phyloP scores from a whole-genome alignment of 2,113 vertebrate species.

The Epinephelus fuscoguttatus region DNA sequence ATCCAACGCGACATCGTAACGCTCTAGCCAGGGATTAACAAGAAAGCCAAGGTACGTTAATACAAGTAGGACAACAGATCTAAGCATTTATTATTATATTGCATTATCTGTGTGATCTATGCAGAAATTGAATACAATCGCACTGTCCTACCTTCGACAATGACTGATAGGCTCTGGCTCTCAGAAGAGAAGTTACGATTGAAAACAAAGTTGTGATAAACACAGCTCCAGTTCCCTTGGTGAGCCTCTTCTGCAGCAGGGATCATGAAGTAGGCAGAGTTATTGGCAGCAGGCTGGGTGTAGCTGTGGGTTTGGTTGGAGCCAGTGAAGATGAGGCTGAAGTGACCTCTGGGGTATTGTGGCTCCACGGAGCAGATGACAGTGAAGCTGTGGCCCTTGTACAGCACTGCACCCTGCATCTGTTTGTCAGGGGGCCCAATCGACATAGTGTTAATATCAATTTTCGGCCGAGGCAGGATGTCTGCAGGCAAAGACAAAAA shows the following conservation, averaged over 20 bases:
- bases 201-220: constrained; percentile 43
- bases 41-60: not conserved
- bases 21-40: not conserved
- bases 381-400: constrained; percentile 9
- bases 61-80: not conserved
- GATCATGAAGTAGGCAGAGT: constrained; percentile 23
- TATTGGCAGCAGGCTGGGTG: constrained; percentile 21
- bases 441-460: not conserved
- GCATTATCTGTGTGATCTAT: not conserved
- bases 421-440: accelerated
- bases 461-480: not conserved
- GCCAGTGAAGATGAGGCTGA: constrained; percentile 25
- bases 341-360: constrained; percentile 32
- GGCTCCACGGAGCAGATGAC: constrained; percentile 35
- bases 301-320: not conserved
- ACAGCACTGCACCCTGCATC: not conserved
- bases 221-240: constrained; percentile 36
- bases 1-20: not conserved
- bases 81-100: not conserved
- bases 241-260: not conserved
- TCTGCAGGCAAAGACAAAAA: not conserved
- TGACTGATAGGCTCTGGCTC: constrained; percentile 15
- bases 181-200: constrained; percentile 22
- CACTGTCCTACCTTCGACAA: not conserved
- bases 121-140: not conserved